Base-by-base conservation (phyloP, 92 coral and sea anemone genomes). In the Zoanthus sociatus region DNA sequence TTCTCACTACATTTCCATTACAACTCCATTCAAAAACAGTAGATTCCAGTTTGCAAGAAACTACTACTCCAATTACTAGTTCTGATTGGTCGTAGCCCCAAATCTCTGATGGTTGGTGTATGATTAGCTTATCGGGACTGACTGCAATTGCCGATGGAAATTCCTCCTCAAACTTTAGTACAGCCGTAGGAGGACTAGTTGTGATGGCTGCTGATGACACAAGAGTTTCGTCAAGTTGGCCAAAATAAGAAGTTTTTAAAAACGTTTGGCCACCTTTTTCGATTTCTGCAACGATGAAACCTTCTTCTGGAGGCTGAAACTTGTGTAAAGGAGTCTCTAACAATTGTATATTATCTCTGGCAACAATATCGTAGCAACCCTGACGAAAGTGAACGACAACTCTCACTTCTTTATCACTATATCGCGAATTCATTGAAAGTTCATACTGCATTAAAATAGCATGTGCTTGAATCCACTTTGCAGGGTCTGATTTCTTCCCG, bases 41-140 rank as follows among this genome's bases (percentile, higher is more conserved):
- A 10, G 72, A 56, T n/a, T 74, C 21, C 54, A 44, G 54, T 44
- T 60, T 55, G 73, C 46, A 79, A 60, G 84, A 79, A 60, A 71
- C 71, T 55, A 79, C 84, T 32, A 79, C 84, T 45, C 73, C 84
- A 50, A 79, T 60, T 11, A 79, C 71, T 30, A 79, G 84, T 58
- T 53, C 71, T 48, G 66, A 60, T 79, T 33, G 53, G 26, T 79
- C 84, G 69, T 79, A 79, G 48, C 45, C 72, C 84, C 71, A 79
- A 58, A 79, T 79, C 72, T 54, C 84, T 48, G 60, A 79, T 13
- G 84, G 84, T 17, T 79, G 84, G n/a, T 79, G 66, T 58, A 9
- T 18, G n/a, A 50, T 50, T 50, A 50, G 55, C 55, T 50, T 50
- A 50, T 50, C 7, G 55, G 55, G 55, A 50, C 55, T 2, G 55